Evolutionary conservation across 2,113 vertebrate genomes (phyloP), one percentile per base, ranked within the genome.

Genomic region (Leiothrix lutea): DNA sequence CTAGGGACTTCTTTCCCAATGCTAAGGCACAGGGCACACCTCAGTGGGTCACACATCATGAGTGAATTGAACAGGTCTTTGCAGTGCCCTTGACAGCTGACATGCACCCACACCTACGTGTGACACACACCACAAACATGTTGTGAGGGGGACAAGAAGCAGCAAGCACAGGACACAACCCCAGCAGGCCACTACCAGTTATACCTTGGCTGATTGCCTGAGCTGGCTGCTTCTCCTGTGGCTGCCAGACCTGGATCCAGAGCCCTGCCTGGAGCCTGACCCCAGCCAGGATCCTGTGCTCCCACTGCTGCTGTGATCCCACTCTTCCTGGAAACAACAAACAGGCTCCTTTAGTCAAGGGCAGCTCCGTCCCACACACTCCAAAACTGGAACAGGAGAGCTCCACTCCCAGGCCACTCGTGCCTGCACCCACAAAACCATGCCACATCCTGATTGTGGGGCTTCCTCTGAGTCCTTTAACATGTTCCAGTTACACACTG

Each of bases 221-320:
- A 98, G 98, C 95, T 98, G 98, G 86, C 98, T 98, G 97, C 98
- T 98, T 92, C 96, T 97, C 80, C 98, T 97, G 33, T 61, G 97
- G 96, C 97, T 98, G 95, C 98, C 98, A 50, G 98, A 98, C 92
- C 98, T 98, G 44, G 98, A 98, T 74, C 98, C 98, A 87, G 98
- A 99, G 38, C 98, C 98, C 23, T 96, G 95, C 80, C 97, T 97
- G 87, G 98, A 98, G 26, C 98, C 98, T 0, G 96, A 98, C 51
- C 98, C 98, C 3, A 82, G 98, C 80, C 90, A 86, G 42, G 98
- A 99, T 53, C 98, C 98, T 64, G 98, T 87, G 44, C 98, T 99
- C 92, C 98, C 98, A 66, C 98, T 98, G 88, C 98, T 99, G 96
- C 98, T 99, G 95, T 98, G 98, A 89, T 98, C 98, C 98, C 98